Evolutionary conservation across 2,888 invertebrate genomes (phyloP), one percentile per base, ranked within the genome.

Genomic region (Hipparchia sbordonii): DNA sequence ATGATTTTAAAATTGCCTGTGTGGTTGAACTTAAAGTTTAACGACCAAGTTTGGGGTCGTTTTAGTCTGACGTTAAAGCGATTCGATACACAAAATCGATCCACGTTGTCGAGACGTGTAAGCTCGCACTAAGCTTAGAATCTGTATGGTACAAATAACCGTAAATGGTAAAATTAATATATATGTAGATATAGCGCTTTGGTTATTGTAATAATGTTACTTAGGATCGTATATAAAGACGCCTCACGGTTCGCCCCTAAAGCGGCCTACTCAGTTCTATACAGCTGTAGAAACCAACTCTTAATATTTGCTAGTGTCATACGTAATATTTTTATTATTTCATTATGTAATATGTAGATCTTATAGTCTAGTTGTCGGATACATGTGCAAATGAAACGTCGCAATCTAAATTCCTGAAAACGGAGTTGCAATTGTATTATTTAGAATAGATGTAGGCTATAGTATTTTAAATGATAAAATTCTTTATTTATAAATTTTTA

Each of bases 251-350:
- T 48, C 13, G 59, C 68, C 48, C 68, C 66, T 23, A 10, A 39
- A 63, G 62, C 70, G 76, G 76, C 76, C 76, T 76, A 76, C 65
- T 71, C 62, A 54, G 62, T 72, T 74, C 72, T 70, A 72, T 71
- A 72, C 67, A 67, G 68, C 63, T 54, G 57, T 70, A 72, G 74
- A 61, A 66, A 72, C 60, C 56, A 67, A 75, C 51, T 73, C 66
- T 66, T 72, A 67, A 72, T 85, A 86, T 80, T 84, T 84, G 87
- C 85, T 89, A 88, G 84, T 80, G 80, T 88, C 85, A 88, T 91
- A 90, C 88, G 88, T 90, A 91, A 89, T 74, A 78, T 75, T 83
- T 87, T 87, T 85, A 84, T 85, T 82, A 86, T 87, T 86, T 87
- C 80, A 76, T 87, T 81, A 82, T 79, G 82, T 87, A 88, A 80